Evolutionary conservation across 2,888 invertebrate species (phyloP).

Genomic region (Ferdinandea cuprea): DNA sequence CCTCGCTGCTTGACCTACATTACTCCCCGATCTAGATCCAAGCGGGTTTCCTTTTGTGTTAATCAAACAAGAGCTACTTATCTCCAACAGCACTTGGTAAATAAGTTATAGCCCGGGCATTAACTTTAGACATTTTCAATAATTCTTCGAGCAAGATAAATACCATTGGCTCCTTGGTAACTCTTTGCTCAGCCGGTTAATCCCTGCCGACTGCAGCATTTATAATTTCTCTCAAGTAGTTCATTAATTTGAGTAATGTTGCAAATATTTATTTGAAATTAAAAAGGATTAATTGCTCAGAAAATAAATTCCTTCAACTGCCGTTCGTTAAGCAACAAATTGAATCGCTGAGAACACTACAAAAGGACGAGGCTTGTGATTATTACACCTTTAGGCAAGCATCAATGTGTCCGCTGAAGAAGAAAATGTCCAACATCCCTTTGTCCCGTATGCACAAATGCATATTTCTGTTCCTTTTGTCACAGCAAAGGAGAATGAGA

Average conservation of each 20-base stretch:
- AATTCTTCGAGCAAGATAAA: conserved; percentile 31
- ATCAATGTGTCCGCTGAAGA: conserved; percentile 4
- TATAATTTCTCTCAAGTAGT: conserved; percentile 35
- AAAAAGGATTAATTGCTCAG: conserved; percentile 56
- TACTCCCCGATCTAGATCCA: neutral
- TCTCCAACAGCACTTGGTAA: neutral
- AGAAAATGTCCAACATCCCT: conserved; percentile 10
- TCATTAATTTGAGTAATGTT: conserved; percentile 43
- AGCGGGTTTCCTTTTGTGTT: neutral
- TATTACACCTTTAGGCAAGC: conserved; percentile 24
- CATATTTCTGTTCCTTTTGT: conserved; percentile 10
- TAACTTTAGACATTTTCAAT: conserved; percentile 49
- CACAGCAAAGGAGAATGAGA: neutral
- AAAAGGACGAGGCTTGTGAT: neutral
- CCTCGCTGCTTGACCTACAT: conserved; percentile 9
- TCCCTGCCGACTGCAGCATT: conserved; percentile 31
- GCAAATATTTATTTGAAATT: conserved; percentile 14
- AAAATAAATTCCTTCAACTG: neutral
- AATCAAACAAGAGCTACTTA: neutral
- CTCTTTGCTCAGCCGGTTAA: conserved; percentile 26
- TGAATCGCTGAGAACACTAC: conserved; percentile 15
- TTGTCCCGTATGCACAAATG: conserved; percentile 12
- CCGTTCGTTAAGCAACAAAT: conserved; percentile 16
- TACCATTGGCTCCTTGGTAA: conserved; percentile 1
- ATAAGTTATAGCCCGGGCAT: conserved; percentile 39